Percentiles rank a stretch among this genome's conserved stretches.
Evolutionary conservation across 2,888 invertebrate species (phyloP).

Genomic region (Lysandra bellargus): DNA sequence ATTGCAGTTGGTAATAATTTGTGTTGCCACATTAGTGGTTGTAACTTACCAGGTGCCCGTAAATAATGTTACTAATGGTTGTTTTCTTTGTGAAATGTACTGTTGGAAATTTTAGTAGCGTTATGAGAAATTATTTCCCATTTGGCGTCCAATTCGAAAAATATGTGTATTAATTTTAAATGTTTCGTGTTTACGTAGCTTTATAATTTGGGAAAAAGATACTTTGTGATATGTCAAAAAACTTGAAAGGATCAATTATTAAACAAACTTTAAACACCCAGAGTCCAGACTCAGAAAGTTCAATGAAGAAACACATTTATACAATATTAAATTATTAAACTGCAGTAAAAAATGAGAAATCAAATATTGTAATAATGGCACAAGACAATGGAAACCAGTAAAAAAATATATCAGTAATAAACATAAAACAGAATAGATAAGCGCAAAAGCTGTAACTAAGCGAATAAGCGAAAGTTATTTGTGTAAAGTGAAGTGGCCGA

Average conservation of each 20-base stretch:
- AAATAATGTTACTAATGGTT: constrained; percentile 48
- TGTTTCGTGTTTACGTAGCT: not conserved
- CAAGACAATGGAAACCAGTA: not conserved
- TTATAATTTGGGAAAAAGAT: not conserved
- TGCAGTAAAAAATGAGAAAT: not conserved
- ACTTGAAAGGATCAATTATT: too few relatives aligned
- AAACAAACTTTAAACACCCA: too few relatives aligned
- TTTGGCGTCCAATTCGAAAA: not conserved
- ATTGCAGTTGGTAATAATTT: constrained; percentile 48
- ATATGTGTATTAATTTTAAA: not conserved
- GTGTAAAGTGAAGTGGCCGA: constrained; percentile 25
- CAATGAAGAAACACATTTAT: too few relatives aligned
- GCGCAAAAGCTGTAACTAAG: not conserved
- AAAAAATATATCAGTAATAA: not conserved
- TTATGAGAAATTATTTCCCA: constrained; percentile 18
- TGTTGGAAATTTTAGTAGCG: not conserved
- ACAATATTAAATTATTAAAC: too few relatives aligned
- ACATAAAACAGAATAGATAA: not conserved
- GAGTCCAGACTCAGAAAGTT: too few relatives aligned
- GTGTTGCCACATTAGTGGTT: constrained; percentile 55
- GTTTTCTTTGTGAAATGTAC: constrained; percentile 22
- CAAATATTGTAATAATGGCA: not conserved
- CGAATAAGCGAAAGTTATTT: constrained; percentile 19
- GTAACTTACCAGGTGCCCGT: constrained; percentile 55
- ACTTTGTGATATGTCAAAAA: not conserved